Percentiles rank a stretch among this genome's conserved stretches.
phyloP scores from a whole-genome alignment of 2,797 vertebrate genomes.

The Danio kyathit region DNA sequence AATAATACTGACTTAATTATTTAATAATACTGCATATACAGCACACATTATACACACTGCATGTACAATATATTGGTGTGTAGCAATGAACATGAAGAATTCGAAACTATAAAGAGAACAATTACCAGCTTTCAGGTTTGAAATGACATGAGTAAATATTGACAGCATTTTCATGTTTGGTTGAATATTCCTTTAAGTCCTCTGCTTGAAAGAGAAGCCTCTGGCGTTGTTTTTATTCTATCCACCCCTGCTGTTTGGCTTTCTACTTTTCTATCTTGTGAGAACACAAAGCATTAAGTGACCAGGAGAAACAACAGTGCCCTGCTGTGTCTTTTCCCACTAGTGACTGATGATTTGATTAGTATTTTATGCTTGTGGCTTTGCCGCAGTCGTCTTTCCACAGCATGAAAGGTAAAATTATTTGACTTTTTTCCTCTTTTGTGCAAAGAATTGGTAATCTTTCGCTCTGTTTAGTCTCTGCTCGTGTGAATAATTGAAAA shows the following conservation, averaged over 20 bases:
- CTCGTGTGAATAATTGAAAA: constrained; percentile 53
- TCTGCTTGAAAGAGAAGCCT: not conserved
- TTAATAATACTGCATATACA: no score
- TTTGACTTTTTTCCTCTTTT: not conserved
- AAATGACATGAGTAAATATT: not conserved
- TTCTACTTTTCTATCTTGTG: constrained; percentile 12
- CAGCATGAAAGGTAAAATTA: constrained; percentile 25
- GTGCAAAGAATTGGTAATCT: constrained; percentile 8
- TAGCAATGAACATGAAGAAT: not conserved
- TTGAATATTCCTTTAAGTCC: not conserved
- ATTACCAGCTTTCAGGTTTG: not conserved
- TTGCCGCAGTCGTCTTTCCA: not conserved
- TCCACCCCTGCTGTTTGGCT: constrained; percentile 1
- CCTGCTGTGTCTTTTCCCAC: constrained; percentile 7
- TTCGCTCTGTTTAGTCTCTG: constrained; percentile 27
- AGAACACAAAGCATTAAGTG: constrained; percentile 39
- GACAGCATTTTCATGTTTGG: not conserved
- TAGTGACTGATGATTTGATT: constrained; percentile 37
- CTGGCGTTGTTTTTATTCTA: not conserved
- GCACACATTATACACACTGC: not conserved
- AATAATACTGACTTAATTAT: no score
- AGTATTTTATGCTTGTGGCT: constrained; percentile 4
- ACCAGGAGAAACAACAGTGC: not conserved
- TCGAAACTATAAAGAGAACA: not conserved
- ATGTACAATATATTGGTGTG: not conserved